These are phyloP conservation scores for Leptogaster cylindrica DNA, from an alignment of 2,888 invertebrate genomes.

Conservation along the genomic window DNA sequence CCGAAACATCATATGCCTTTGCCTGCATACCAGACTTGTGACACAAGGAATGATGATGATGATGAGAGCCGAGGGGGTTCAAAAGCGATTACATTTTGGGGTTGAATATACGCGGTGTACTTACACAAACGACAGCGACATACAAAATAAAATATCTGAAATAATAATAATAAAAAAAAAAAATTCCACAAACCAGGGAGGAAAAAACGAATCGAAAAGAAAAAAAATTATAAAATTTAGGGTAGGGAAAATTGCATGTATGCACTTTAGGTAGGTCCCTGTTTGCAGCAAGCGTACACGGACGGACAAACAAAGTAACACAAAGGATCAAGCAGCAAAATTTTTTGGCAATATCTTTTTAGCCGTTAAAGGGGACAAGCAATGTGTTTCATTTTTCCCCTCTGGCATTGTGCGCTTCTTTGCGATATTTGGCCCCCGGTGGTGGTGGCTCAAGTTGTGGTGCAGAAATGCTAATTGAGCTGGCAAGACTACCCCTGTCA, in stretches of 20 bases:
- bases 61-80: conserved; percentile 34
- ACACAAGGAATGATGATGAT: conserved; percentile 20
- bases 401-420: too few relatives aligned
- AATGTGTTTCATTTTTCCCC: too few relatives aligned
- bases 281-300: not conserved
- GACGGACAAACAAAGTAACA: conserved; percentile 20
- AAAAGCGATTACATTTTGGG: conserved; percentile 31
- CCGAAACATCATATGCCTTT: conserved; percentile 31
- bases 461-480: too few relatives aligned
- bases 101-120: conserved; percentile 19
- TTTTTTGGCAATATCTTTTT: conserved; percentile 16
- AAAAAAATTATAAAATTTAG: conserved; percentile 28
- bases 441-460: too few relatives aligned
- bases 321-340: conserved; percentile 1
- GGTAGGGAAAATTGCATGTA: conserved; percentile 31
- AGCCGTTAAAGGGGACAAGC: conserved; percentile 23
- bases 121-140: not conserved
- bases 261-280: conserved; percentile 12
- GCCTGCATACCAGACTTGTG: conserved; percentile 35
- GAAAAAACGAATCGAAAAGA: conserved; percentile 12
- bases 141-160: conserved; percentile 31
- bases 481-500: too few relatives aligned
- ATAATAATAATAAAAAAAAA: conserved; percentile 31
- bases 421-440: too few relatives aligned
- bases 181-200: not conserved